Evolutionary conservation across 1,140 invertebrate species (phyloP).

Genomic region (Plutomurus gul): DNA sequence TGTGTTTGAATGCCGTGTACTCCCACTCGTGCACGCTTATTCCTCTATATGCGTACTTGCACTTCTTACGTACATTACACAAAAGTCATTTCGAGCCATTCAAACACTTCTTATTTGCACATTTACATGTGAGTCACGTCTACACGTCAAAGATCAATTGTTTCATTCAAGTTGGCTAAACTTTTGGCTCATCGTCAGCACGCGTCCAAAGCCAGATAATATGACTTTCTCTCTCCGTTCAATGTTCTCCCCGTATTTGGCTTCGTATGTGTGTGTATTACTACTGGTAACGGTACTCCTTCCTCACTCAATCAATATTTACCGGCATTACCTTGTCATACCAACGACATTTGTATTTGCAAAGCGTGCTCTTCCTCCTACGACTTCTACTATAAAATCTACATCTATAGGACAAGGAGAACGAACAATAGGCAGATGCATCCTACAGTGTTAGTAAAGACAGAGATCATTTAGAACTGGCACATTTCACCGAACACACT

Average conservation of each 20-base stretch:
- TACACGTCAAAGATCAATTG: slow-evolving; percentile 26
- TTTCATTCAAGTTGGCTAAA: slow-evolving; percentile 10
- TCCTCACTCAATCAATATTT: slow-evolving; percentile 6
- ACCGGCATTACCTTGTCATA: not conserved
- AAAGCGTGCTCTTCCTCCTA: too few relatives aligned
- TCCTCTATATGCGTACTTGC: not conserved
- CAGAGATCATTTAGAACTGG: too few relatives aligned
- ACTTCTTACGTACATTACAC: not conserved
- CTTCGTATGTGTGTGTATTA: slow-evolving; percentile 18
- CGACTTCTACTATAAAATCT: too few relatives aligned
- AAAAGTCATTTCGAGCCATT: slow-evolving; percentile 1
- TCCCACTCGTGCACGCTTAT: not conserved
- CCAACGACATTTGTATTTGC: too few relatives aligned
- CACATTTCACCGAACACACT: too few relatives aligned
- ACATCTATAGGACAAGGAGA: too few relatives aligned
- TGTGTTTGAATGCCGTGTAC: not conserved
- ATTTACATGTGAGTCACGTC: slow-evolving; percentile 19
- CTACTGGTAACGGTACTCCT: too few relatives aligned
- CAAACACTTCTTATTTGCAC: not conserved
- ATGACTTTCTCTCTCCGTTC: too few relatives aligned
- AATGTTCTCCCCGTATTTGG: not conserved
- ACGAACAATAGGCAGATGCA: too few relatives aligned
- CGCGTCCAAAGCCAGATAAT: too few relatives aligned
- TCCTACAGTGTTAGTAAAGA: too few relatives aligned
- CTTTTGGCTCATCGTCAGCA: slow-evolving; percentile 11